Percentiles rank a stretch among this genome's conserved stretches.
Conservation (phyloP, 2,888 invertebrate genomes). For the Tenthredo distinguenda region DNA sequence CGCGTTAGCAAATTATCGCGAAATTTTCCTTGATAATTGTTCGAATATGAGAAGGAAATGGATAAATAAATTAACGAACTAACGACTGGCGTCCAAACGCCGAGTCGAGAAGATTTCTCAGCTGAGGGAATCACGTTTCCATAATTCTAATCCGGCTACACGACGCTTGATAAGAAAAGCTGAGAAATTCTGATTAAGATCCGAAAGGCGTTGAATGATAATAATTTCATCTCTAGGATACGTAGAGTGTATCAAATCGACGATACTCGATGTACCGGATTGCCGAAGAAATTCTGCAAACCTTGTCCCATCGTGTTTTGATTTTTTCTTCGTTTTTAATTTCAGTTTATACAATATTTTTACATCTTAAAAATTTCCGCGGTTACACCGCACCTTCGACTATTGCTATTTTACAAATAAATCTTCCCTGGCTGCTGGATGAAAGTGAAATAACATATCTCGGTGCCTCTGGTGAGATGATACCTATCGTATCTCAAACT, state of each 20-base stretch:
- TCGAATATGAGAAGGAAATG: not conserved
- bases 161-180: not conserved
- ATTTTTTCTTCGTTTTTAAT: not conserved
- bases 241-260: not conserved
- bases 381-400: not conserved
- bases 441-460: not conserved
- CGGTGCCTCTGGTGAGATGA: not conserved
- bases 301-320: not conserved
- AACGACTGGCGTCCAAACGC: not conserved
- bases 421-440: not conserved
- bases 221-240: not conserved
- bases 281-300: not conserved
- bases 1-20: not conserved
- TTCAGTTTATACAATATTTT: not conserved
- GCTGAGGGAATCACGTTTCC: not conserved
- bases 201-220: not conserved
- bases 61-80: not conserved
- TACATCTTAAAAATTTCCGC: not conserved
- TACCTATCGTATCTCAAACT: not conserved
- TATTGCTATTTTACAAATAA: not conserved
- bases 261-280: not conserved
- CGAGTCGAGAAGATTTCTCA: not conserved
- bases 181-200: constrained; percentile 6
- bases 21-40: not conserved
- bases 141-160: not conserved